Evolutionary conservation across 2,113 vertebrate species (phyloP), one percentile per base, ranked within the genome.

Genomic region (Myiozetetes cayanensis): DNA sequence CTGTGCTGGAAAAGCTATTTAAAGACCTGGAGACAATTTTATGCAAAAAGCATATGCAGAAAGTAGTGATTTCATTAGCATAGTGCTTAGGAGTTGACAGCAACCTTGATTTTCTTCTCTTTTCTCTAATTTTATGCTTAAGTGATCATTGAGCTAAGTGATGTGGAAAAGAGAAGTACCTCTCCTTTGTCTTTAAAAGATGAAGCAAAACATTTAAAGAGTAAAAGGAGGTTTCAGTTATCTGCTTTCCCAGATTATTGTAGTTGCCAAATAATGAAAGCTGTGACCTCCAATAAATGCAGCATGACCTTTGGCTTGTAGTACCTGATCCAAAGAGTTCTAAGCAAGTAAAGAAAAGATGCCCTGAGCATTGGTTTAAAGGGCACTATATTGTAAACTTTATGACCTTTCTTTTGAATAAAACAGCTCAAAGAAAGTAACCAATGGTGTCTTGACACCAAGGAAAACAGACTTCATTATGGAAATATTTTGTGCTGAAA

Each of bases 101-200:
- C 59, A 77, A 59, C 88, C 88, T 90, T 89, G 74, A 97, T 96
- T 96, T 96, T 93, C 72, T 94, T 71, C 85, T 94, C 79, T 88
- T 96, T 96, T 92, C 82, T 96, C 79, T 97, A 96, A 96, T 94
- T 97, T 97, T 93, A 95, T 93, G 96, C 89, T 96, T 96, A 96
- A 96, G 77, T 95, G 95, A 91, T 96, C 85, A 93, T 91, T 88
- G 91, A 93, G 61, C 62, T 91, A 96, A 97, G 63, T 94, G 95
- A 93, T 94, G 39, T 80, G 78, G 77, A 91, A 94, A 46, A 95
- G 76, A 95, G 72, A 94, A 95, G 50, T 49, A 83, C 61, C 58
- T 93, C 86, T 81, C n/a, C 30, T 92, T 94, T 95, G 87, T 96
- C 74, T 96, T 92, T 85, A 84, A 75, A 91, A 83, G 67, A 74